Evolutionary conservation across 2,113 vertebrate genomes (phyloP), one percentile per base, ranked within the genome.

Genomic region (Forbesichthys agassizii): DNA sequence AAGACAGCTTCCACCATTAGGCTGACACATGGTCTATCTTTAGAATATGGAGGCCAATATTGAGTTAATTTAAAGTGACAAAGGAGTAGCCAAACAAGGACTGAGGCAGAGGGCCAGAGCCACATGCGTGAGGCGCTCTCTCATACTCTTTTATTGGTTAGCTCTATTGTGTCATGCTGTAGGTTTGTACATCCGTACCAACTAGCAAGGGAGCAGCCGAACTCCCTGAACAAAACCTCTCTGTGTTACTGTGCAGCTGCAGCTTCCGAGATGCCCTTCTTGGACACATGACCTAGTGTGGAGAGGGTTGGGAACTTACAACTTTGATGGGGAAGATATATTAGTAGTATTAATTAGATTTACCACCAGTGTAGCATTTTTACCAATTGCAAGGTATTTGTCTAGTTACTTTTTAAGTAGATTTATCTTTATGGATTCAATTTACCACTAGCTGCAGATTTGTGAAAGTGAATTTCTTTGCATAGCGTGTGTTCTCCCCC

Each of bases 221-320:
- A 62, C 53, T 57, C 74, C 77, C 72, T 64, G 61, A 87, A 91
- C 90, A 91, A 89, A 89, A 81, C 81, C 81, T 65, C 86, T 84
- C 88, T 89, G 84, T 91, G 85, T 70, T 60, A 88, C 71, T 75
- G 73, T 84, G 86, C 88, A 90, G 88, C 88, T 89, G 88, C 88
- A 89, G 86, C 81, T 81, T 89, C 87, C 69, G 57, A 77, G 84
- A 87, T 89, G 88, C 85, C 80, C 80, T 68, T 65, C 77, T 84
- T 65, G 14, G 78, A 84, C 82, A 55, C 77, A 63, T 88, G 86
- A 88, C 90, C 87, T 84, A 84, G 78, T 78, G 83, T 84, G 73
- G 75, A 74, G 83, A 83, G 84, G 84, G 61, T 75, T 71, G 53
- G n/a, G 75, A 62, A 83, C 73, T 69, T 54, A 2, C 61, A 77